Conservation (phyloP, 2,113 vertebrate species). For the Anoplopoma fimbria region DNA sequence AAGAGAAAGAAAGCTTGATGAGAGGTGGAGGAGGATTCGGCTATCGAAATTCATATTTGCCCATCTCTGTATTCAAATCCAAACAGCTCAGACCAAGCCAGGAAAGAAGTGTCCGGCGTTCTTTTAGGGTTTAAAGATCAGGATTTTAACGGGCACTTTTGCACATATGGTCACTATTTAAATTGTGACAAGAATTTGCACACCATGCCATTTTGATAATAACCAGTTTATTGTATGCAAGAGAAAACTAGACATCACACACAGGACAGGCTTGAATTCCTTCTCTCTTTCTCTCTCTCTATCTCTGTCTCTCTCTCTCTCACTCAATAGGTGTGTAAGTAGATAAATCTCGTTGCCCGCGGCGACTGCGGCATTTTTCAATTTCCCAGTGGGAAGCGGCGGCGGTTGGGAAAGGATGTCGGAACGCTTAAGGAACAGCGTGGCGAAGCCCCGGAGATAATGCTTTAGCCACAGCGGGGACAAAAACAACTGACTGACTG, state of each 20-base stretch:
- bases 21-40: slow-evolving; percentile 66
- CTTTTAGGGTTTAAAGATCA: slow-evolving; percentile 17
- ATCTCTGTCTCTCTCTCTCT: slow-evolving; percentile 19
- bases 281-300: neutral
- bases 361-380: slow-evolving; percentile 80
- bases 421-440: slow-evolving; percentile 78
- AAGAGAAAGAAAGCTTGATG: slow-evolving; percentile 64
- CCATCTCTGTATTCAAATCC: slow-evolving; percentile 43
- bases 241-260: slow-evolving; percentile 26
- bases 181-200: slow-evolving; percentile 31
- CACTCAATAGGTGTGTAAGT: slow-evolving; percentile 81
- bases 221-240: slow-evolving; percentile 27
- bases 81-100: slow-evolving; percentile 10
- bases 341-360: slow-evolving; percentile 79
- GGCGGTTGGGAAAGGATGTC: slow-evolving; percentile 76
- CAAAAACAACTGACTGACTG: slow-evolving; percentile 65
- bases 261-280: slow-evolving; percentile 26
- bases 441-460: slow-evolving; percentile 80
- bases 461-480: slow-evolving; percentile 80
- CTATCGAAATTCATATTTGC: slow-evolving; percentile 68
- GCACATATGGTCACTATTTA: slow-evolving; percentile 8
- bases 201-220: slow-evolving; percentile 20
- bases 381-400: slow-evolving; percentile 82
- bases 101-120: neutral
- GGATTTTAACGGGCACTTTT: slow-evolving; percentile 19